phyloP scores from a whole-genome alignment of 2,113 vertebrate species.

The Muscicapa adusta region DNA sequence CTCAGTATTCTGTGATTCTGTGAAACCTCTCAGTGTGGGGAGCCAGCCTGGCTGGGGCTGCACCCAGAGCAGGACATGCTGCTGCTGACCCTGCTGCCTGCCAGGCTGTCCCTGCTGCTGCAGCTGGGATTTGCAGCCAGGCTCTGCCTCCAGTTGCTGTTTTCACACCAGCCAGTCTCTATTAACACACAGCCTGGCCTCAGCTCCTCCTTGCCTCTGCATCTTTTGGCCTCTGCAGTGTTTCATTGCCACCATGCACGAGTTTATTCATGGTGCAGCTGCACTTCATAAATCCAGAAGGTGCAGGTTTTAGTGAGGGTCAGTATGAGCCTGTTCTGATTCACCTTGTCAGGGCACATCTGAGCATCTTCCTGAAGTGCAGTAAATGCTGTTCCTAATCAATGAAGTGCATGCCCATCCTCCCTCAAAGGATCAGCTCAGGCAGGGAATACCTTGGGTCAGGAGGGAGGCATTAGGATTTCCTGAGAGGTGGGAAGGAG shows the following conservation, averaged over 20 bases:
- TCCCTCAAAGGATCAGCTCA: neutral
- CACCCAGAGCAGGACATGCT: neutral
- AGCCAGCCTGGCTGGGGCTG: neutral
- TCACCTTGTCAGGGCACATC: neutral
- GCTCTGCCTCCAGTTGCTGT: accelerated
- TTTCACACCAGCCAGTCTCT: neutral
- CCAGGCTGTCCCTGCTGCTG: neutral
- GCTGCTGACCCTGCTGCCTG: neutral
- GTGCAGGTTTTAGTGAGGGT: neutral
- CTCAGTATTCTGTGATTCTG: too few species aligned
- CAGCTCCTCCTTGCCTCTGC: neutral
- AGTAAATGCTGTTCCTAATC: neutral
- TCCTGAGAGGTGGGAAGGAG: neutral
- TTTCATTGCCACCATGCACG: accelerated
- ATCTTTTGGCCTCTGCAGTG: neutral
- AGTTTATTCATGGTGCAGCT: neutral
- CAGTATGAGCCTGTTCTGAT: neutral
- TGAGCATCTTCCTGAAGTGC: neutral
- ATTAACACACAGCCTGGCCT: neutral
- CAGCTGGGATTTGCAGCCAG: neutral
- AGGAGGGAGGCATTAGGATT: neutral
- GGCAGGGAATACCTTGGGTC: neutral
- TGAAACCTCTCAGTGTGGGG: neutral
- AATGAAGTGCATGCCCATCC: accelerated
- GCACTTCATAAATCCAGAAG: neutral